phyloP scores from a whole-genome alignment of 1,140 invertebrate genomes.

The Plutomurus gul region DNA sequence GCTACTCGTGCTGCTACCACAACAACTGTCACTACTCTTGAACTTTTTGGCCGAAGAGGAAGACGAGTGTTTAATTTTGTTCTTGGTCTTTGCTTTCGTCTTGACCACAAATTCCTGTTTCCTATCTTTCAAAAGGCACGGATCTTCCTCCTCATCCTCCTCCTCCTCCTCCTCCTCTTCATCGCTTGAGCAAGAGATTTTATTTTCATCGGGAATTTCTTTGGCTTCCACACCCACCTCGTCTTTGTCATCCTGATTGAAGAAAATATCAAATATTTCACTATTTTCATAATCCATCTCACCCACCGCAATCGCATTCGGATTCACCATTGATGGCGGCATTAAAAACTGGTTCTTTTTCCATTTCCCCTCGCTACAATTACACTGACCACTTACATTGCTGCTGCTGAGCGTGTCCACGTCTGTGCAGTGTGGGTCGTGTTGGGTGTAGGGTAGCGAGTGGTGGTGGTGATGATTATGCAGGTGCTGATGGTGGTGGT shows the following conservation, averaged over 20 bases:
- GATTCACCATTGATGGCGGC: background rate
- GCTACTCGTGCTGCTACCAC: background rate
- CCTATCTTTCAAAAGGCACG: slow-evolving; percentile 45
- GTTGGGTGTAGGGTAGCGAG: background rate
- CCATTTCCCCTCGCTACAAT: background rate
- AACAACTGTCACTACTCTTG: slow-evolving; percentile 14
- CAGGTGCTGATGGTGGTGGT: background rate
- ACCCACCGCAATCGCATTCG: background rate
- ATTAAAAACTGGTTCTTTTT: background rate
- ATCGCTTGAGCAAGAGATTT: background rate
- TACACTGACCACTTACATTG: slow-evolving; percentile 17
- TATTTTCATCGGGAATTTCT: slow-evolving; percentile 15
- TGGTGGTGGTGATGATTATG: background rate
- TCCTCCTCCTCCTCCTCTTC: background rate
- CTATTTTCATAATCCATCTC: slow-evolving; percentile 33
- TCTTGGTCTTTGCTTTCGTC: background rate
- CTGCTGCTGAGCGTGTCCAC: background rate
- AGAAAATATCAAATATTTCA: slow-evolving; percentile 33
- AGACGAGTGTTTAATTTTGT: background rate
- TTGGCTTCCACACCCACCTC: slow-evolving; percentile 7
- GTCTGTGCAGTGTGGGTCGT: background rate
- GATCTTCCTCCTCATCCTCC: slow-evolving; percentile 42
- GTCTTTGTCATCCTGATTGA: slow-evolving; percentile 20
- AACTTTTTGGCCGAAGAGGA: slow-evolving; percentile 8
- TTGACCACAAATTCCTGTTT: slow-evolving; percentile 34